phyloP scores from a whole-genome alignment of 2,888 invertebrate genomes.

The Pyralis farinalis region DNA sequence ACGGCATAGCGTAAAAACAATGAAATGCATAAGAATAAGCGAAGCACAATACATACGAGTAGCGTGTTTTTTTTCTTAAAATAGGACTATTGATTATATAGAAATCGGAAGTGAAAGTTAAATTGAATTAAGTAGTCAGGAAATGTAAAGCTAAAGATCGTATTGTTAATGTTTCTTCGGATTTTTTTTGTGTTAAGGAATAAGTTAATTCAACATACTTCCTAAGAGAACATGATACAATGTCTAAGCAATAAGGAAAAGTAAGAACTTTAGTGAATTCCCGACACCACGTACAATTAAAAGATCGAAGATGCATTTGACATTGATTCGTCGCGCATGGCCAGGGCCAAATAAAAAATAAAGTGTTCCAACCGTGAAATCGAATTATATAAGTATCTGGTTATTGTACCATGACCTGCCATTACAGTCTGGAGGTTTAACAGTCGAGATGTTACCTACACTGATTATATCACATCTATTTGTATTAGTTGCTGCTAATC shows the following conservation, averaged over 20 bases:
- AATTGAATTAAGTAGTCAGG: no score
- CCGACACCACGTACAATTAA: neutral
- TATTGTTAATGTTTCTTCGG: no score
- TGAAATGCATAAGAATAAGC: no score
- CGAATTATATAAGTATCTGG: conserved; percentile 62
- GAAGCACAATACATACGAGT: no score
- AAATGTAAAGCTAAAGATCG: no score
- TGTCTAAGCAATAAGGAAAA: neutral
- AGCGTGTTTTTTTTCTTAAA: no score
- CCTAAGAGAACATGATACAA: neutral
- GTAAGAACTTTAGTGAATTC: neutral
- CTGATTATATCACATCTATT: conserved; percentile 35
- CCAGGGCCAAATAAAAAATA: conserved; percentile 62
- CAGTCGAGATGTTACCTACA: conserved; percentile 54
- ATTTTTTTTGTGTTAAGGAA: no score
- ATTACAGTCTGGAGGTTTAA: conserved; percentile 30
- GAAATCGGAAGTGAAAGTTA: no score
- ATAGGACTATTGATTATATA: no score
- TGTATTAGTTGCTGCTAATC: conserved; percentile 41
- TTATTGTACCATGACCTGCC: conserved; percentile 55
- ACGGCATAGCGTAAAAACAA: no score
- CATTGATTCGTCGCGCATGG: conserved; percentile 56
- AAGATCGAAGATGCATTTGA: conserved; percentile 22
- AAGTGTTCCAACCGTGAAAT: conserved; percentile 57
- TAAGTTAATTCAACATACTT: no score